These are phyloP conservation scores for Acleris cristana DNA, from an alignment of 2,888 invertebrate genomes.

Conservation along the genomic window DNA sequence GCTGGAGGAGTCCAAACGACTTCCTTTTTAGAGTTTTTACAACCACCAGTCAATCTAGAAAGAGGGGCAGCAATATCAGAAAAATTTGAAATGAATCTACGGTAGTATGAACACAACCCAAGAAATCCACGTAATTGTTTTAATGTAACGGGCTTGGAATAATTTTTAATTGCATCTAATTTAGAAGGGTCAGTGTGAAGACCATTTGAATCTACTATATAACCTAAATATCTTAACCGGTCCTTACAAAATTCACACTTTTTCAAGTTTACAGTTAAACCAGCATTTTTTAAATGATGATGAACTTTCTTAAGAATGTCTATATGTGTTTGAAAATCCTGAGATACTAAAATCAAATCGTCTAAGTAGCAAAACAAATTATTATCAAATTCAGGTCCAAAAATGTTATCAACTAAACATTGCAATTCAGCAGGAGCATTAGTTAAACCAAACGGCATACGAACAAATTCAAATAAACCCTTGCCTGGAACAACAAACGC, in stretches of 20 bases:
- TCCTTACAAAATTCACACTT: conserved; percentile 38
- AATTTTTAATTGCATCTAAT: conserved; percentile 30
- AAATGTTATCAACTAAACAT: conserved; percentile 11
- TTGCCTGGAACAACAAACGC: conserved; percentile 1
- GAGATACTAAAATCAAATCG: conserved; percentile 30
- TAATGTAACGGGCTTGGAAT: conserved; percentile 23
- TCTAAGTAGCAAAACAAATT: conserved; percentile 33
- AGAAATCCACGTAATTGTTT: conserved; percentile 38
- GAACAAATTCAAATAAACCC: conserved; percentile 8
- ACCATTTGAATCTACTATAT: conserved; percentile 17
- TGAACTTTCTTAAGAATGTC: conserved; percentile 1
- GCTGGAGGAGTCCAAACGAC: conserved; percentile 1
- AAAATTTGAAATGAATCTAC: conserved; percentile 44
- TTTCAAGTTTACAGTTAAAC: conserved; percentile 37
- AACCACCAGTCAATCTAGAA: conserved; percentile 40
- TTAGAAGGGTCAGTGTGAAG: conserved; percentile 39
- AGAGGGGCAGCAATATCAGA: conserved; percentile 42
- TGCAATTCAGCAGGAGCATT: conserved; percentile 18
- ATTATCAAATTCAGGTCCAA: conserved; percentile 22
- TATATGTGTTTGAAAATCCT: conserved; percentile 4
- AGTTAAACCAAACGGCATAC: conserved; percentile 13
- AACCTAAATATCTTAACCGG: conserved; percentile 17
- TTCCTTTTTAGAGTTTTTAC: conserved; percentile 26
- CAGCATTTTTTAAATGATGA: conserved; percentile 21
- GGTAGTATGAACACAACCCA: conserved; percentile 40